Conservation (phyloP, 2,888 invertebrate genomes). For the Drosophila siamana region DNA sequence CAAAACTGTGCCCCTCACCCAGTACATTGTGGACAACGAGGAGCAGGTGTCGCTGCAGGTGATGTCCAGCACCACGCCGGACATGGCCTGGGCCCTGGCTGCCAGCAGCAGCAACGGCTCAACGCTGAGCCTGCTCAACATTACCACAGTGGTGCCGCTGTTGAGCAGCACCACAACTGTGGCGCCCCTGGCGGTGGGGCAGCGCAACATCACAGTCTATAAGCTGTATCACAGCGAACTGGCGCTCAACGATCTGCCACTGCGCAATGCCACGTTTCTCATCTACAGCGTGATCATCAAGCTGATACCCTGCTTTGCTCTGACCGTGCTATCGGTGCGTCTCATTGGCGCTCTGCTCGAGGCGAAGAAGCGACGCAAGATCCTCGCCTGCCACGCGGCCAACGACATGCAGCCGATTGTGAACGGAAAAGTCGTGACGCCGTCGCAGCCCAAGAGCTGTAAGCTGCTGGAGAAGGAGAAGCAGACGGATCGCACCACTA, state of each 20-base stretch:
- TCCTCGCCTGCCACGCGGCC: conserved; percentile 86
- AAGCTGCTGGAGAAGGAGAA: conserved; percentile 86
- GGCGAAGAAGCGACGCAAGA: conserved; percentile 91
- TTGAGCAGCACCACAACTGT: conserved; percentile 37
- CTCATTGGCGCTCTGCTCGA: conserved; percentile 92
- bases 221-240: conserved; percentile 89
- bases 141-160: conserved; percentile 6
- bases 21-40: conserved; percentile 77
- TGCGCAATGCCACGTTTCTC: conserved; percentile 93
- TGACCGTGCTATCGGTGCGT: conserved; percentile 92
- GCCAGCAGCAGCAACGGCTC: conserved; percentile 38
- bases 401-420: conserved; percentile 85
- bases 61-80: conserved; percentile 73
- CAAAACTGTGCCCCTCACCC: conserved; percentile 67
- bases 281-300: conserved; percentile 97
- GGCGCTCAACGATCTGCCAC: conserved; percentile 87
- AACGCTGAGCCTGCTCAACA: conserved; percentile 27
- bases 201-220: conserved; percentile 89
- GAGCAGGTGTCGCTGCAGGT: conserved; percentile 71
- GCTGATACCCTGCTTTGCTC: conserved; percentile 94
- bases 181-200: conserved; percentile 30
- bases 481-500: conserved; percentile 93
- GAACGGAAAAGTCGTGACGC: conserved; percentile 82
- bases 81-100: conserved; percentile 53
- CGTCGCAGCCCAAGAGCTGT: conserved; percentile 79